Evolutionary conservation across 2,113 vertebrate genomes (phyloP), one percentile per base, ranked within the genome.

Genomic region (Miniopterus natalensis): DNA sequence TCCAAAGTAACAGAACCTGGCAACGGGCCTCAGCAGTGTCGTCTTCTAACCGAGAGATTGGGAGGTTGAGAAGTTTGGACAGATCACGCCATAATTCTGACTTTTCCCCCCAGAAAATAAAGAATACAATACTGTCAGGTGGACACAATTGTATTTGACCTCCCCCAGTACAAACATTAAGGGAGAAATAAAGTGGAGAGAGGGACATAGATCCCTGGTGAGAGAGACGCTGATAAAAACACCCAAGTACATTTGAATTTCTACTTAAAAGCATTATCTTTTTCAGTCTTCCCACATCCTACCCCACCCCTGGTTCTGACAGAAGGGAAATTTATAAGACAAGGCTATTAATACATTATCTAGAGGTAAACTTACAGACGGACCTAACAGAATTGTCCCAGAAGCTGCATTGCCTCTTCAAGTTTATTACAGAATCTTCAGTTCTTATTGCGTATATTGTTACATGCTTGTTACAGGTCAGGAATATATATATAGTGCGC

Each of bases 401-500:
- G 95, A 88, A 95, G 74, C 81, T 95, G 47, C 42, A 87, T 80
- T 55, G 96, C 92, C 87, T 80, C 59, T 95, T 1, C 0, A 97
- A 95, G 70, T 97, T 97, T 96, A 96, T 97, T 96, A 92, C 73
- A 88, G 61, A 85, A 86, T 86, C 31, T 97, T 97, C 93, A 97
- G 97, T 97, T 95, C 83, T 95, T 96, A 96, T 78, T 97, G 97
- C 94, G 93, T 96, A 96, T 90, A 95, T 27, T 29, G 59, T 86
- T 80, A 96, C 97, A 98, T 98, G 98, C 98, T 97, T 96, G 97
- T 96, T 80, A 96, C 66, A 96, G 94, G 95, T 79, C 55, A 66
- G 70, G 81, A 63, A 83, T 79, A 25, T 78, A 13, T 66, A 57
- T 29, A 74, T 3, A 75, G n/a, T 55, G 78, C 91, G 83, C 85